Conservation (phyloP, 92 coral and sea anemone genomes). For the Zoanthus sociatus region DNA sequence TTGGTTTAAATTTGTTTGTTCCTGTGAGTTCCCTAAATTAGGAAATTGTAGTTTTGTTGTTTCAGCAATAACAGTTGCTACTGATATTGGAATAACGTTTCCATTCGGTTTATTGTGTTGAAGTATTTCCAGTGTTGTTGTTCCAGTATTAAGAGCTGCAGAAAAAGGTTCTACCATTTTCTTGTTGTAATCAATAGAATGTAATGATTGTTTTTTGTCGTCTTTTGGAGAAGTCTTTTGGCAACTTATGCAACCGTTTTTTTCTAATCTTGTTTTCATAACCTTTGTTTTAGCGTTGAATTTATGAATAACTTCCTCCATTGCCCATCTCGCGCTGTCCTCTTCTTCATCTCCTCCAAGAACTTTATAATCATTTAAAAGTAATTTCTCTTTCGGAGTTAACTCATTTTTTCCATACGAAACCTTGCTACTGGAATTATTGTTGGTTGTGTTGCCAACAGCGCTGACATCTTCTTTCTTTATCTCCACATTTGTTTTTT, state of each 20-base stretch:
- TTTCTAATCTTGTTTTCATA: not conserved
- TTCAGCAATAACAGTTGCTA: not conserved
- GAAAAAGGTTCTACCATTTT: not conserved
- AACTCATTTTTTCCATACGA: not conserved
- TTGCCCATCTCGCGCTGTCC: slow-evolving; percentile 39
- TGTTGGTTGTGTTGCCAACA: not conserved
- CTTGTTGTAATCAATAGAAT: not conserved
- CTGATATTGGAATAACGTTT: not conserved
- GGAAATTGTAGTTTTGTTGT: not conserved
- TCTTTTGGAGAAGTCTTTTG: not conserved
- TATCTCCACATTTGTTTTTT: not conserved
- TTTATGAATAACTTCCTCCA: slow-evolving; percentile 16
- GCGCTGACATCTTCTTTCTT: not conserved
- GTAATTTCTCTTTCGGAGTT: not conserved
- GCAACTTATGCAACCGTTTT: not conserved
- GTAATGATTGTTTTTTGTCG: not conserved
- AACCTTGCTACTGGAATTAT: not conserved
- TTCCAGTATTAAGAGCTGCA: not conserved
- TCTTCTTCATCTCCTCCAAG: slow-evolving; percentile 36
- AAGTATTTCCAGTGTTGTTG: not conserved
- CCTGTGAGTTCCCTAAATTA: not conserved
- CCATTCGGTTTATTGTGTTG: not conserved
- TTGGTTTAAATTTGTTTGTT: not conserved
- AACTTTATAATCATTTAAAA: slow-evolving; percentile 17
- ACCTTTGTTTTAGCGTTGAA: not conserved